phyloP scores from a whole-genome alignment of 2,888 invertebrate genomes.

The Amiota mariae region DNA sequence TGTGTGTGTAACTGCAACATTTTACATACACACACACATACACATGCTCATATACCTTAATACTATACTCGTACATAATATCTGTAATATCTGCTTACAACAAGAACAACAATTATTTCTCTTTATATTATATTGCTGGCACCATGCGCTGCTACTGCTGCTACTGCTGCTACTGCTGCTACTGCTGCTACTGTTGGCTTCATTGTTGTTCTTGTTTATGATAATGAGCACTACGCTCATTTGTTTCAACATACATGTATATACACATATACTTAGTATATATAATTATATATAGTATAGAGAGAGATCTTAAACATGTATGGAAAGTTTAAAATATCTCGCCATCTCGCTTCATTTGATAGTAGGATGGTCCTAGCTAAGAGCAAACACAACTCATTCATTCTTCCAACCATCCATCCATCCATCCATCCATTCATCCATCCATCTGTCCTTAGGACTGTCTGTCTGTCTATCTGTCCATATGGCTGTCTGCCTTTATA shows the following conservation, averaged over 20 bases:
- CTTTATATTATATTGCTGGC: conserved; percentile 27
- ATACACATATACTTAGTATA: conserved; percentile 23
- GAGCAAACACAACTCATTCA: conserved; percentile 1
- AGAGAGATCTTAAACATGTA: not conserved
- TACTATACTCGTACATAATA: not conserved
- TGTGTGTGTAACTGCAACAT: conserved; percentile 28
- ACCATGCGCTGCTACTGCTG: conserved; percentile 41
- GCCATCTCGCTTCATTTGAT: conserved; percentile 67
- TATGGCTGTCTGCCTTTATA: not conserved
- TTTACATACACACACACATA: too few relatives aligned
- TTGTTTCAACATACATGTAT: conserved; percentile 46
- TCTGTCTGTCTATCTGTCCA: not conserved
- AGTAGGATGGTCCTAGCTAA: conserved; percentile 39
- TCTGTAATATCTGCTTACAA: not conserved
- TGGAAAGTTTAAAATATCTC: conserved; percentile 50
- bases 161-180: conserved; percentile 44
- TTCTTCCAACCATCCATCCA: not conserved
- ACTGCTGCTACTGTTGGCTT: conserved; percentile 41
- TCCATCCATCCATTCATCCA: not conserved
- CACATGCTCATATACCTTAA: not conserved
- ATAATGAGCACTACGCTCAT: conserved; percentile 67
- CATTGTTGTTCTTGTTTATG: conserved; percentile 57
- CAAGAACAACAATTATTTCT: conserved; percentile 13
- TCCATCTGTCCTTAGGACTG: not conserved
- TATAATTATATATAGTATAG: conserved; percentile 1